Evolutionary conservation across 1,140 invertebrate species (phyloP).

Genomic region (Anastrepha obliqua): DNA sequence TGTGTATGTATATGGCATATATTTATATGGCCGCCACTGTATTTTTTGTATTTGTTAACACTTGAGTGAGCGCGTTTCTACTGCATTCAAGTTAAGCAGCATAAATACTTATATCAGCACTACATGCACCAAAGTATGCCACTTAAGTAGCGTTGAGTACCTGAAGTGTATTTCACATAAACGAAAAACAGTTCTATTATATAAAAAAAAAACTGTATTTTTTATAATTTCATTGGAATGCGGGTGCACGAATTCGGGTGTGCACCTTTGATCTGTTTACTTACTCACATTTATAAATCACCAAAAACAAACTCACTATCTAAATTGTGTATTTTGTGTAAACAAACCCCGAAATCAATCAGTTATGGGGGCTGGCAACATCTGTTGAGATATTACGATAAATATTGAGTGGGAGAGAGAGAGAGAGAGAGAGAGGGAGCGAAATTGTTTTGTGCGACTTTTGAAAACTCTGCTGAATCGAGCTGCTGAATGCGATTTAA

Average conservation of each 20-base stretch:
- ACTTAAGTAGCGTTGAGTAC: slow-evolving; percentile 18
- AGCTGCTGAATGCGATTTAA: neutral
- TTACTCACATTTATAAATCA: neutral
- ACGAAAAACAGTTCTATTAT: neutral
- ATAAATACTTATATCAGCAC: neutral
- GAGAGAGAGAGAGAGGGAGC: neutral
- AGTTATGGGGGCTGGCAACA: slow-evolving; percentile 41
- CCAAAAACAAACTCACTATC: neutral
- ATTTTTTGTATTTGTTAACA: slow-evolving; percentile 15
- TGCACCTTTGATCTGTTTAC: neutral
- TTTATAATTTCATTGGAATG: slow-evolving; percentile 9
- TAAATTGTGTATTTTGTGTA: slow-evolving; percentile 42
- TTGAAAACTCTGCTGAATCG: neutral
- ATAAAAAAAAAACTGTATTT: neutral
- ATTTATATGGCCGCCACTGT: neutral
- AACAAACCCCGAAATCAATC: slow-evolving; percentile 17
- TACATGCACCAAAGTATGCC: neutral
- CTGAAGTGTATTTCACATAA: neutral
- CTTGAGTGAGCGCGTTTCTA: neutral
- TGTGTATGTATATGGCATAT: neutral
- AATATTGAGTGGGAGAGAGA: neutral
- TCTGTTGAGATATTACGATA: slow-evolving; percentile 33
- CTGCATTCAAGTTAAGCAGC: no score
- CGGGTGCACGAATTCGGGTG: neutral
- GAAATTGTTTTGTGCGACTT: neutral